Conservation (phyloP, 2,888 invertebrate species). For the Cheilosia scutellata region DNA sequence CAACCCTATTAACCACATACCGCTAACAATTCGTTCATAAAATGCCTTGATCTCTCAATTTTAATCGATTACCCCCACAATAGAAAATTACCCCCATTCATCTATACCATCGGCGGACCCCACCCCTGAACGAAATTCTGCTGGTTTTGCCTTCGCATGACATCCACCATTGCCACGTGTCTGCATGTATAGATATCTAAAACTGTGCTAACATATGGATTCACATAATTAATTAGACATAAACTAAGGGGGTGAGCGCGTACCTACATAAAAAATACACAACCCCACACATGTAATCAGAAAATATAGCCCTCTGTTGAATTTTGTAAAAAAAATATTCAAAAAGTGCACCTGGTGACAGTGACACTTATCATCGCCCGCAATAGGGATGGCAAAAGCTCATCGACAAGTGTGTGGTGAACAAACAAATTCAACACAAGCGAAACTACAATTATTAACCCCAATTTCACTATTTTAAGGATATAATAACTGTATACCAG, state of each 20-base stretch:
- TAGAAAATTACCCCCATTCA: slow-evolving; percentile 15
- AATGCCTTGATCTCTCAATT: slow-evolving; percentile 24
- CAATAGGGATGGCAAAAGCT: slow-evolving; percentile 45
- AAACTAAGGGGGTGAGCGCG: slow-evolving; percentile 40
- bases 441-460: slow-evolving; percentile 28
- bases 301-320: not conserved
- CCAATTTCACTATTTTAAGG: slow-evolving; percentile 36
- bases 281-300: not conserved
- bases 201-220: slow-evolving; percentile 47
- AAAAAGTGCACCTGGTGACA: slow-evolving; percentile 50
- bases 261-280: not conserved
- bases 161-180: slow-evolving; percentile 15
- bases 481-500: slow-evolving; percentile 55
- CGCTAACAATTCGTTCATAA: slow-evolving; percentile 22
- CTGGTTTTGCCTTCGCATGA: slow-evolving; percentile 1
- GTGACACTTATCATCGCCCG: slow-evolving; percentile 32
- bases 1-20: not conserved
- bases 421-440: slow-evolving; percentile 14
- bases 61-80: slow-evolving; percentile 8
- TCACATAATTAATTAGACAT: slow-evolving; percentile 61
- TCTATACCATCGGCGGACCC: not conserved
- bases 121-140: not conserved
- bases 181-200: slow-evolving; percentile 10
- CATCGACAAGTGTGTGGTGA: slow-evolving; percentile 45
- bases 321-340: not conserved